Base-by-base conservation (phyloP, 2,113 vertebrate species). In the Setophaga kirtlandii region DNA sequence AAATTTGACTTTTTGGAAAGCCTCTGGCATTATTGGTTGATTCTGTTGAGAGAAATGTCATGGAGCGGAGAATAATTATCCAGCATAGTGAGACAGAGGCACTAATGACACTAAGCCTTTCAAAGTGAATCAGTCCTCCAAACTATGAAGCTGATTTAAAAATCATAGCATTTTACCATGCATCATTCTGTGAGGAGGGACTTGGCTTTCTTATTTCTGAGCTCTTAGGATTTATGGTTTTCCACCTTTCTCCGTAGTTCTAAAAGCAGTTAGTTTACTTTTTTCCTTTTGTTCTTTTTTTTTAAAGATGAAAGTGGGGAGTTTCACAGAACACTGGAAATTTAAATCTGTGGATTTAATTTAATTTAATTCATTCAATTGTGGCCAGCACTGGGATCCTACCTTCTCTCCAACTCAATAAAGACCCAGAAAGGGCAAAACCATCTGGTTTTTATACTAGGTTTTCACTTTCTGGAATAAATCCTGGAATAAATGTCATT, bases 391-490 rank as follows among this genome's bases (percentile, higher is more conserved):
- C 39, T 47, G 46, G 23, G 25, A 73, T 83, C 21, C 63, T 85
- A n/a, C 71, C 47, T 77, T 93, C 30, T 46, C 49, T 71, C 44
- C 47, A 78, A 50, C 33, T 87, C 44, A 88, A 25, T 84, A 81
- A 91, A 84, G 35, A 81, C 56, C 24, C 62, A 78, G 52, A 92
- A 93, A 56, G 41, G 44, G 39, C 27, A 89, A 93, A 92, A 31
- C 0, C 42, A 52, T 71, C 49, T 92, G 83, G 0, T 78, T 95
- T 86, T 94, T 44, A 56, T 53, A 62, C 87, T 71, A 82, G n/a
- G 23, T 76, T 92, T 93, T 89, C 28, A 75, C 35, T 89, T 90
- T 81, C 64, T 96, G 69, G 73, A 87, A 90, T 89, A 92, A 83
- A 80, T 77, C 55, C 27, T 90, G 47, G 22, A 94, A 58, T 77